These are phyloP conservation scores for Dynastes grantii DNA, from an alignment of 2,888 invertebrate genomes.

Conservation along the genomic window DNA sequence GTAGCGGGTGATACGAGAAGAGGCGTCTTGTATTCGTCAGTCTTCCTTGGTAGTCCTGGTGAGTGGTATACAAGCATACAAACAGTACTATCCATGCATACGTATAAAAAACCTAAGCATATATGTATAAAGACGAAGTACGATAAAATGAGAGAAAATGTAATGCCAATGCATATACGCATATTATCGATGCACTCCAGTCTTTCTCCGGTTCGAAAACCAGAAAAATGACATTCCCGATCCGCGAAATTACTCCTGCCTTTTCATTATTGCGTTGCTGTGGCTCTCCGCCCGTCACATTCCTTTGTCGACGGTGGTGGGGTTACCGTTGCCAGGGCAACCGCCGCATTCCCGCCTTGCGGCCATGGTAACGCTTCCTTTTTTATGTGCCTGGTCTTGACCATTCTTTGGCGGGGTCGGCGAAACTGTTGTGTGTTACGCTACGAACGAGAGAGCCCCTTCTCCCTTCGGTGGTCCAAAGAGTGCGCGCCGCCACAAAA, in stretches of 20 bases:
- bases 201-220: constrained; percentile 46
- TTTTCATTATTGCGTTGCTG: constrained; percentile 59
- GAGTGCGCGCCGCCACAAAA: constrained; percentile 49
- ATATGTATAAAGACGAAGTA: not conserved
- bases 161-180: constrained; percentile 30
- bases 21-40: constrained; percentile 91
- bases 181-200: constrained; percentile 39
- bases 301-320: constrained; percentile 53
- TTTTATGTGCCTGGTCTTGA: constrained; percentile 53
- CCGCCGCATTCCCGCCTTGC: constrained; percentile 72
- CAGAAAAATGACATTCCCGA: constrained; percentile 62
- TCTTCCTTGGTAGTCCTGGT: constrained; percentile 94
- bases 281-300: constrained; percentile 57
- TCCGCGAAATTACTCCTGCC: constrained; percentile 63
- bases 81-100: constrained; percentile 4
- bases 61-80: constrained; percentile 72
- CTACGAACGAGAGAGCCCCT: constrained; percentile 23
- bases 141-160: constrained; percentile 12
- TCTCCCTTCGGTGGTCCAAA: constrained; percentile 48
- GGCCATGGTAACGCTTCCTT: constrained; percentile 68
- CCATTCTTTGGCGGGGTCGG: too few species aligned
- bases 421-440: constrained; percentile 53
- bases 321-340: constrained; percentile 68
- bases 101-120: constrained; percentile 9
- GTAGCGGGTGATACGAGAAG: constrained; percentile 83